Conservation (phyloP, 2,888 invertebrate species). For the Harpalus rufipes region DNA sequence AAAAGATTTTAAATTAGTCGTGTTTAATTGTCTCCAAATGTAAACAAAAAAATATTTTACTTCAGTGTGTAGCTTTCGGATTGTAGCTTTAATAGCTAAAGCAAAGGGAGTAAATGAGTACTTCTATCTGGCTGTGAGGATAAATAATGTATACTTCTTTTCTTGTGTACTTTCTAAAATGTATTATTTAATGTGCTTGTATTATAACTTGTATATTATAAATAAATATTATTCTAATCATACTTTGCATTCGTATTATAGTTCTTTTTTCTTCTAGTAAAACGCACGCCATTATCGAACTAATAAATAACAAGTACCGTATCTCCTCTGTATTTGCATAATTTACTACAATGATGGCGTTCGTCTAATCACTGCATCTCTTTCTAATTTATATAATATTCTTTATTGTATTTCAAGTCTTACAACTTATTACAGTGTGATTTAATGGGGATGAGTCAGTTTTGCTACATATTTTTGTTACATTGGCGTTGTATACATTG, state of each 20-base stretch:
- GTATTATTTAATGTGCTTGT: constrained; percentile 58
- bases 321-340: no score
- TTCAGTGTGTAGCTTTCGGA: constrained; percentile 21
- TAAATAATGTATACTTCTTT: constrained; percentile 53
- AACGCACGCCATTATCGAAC: no score
- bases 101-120: constrained; percentile 40
- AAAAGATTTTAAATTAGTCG: constrained; percentile 41
- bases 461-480: no score
- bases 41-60: constrained; percentile 12
- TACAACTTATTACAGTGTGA: no score
- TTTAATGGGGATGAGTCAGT: no score
- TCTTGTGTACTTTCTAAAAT: constrained; percentile 43
- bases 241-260: constrained; percentile 1
- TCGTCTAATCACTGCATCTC: no score
- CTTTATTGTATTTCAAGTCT: no score
- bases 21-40: constrained; percentile 32
- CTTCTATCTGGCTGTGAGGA: constrained; percentile 61
- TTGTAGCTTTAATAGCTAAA: constrained; percentile 46
- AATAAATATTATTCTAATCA: constrained; percentile 53
- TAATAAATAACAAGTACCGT: no score
- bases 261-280: no score
- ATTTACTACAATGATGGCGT: no score
- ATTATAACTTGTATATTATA: constrained; percentile 55
- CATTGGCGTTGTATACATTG: no score
- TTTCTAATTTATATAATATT: no score